Conservation (phyloP, 2,888 invertebrate species). For the Petrophora chlorosata region DNA sequence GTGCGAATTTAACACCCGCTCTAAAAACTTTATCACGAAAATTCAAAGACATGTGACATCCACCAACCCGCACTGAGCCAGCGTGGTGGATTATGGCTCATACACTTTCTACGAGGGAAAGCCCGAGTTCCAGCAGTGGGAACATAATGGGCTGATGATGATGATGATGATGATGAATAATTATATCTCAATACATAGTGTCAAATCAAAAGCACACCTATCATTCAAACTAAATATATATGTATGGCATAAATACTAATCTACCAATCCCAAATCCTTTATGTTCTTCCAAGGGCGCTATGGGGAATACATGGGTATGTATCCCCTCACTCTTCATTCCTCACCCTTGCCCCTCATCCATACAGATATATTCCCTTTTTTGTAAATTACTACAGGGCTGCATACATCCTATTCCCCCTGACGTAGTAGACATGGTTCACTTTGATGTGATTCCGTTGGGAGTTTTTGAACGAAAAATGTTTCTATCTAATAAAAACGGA, state of each 20-base stretch:
- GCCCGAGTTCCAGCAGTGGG: too few species aligned
- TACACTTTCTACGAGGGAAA: too few species aligned
- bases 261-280: constrained; percentile 3
- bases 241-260: constrained; percentile 9
- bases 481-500: neutral
- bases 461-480: neutral
- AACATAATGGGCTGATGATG: too few species aligned
- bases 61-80: too few species aligned
- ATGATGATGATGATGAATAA: too few species aligned
- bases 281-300: constrained; percentile 1
- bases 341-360: constrained; percentile 9
- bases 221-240: neutral
- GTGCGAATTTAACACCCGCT: too few species aligned
- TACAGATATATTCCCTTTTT: constrained; percentile 4
- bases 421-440: neutral
- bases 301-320: constrained; percentile 20
- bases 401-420: constrained; percentile 11
- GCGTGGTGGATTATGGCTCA: too few species aligned
- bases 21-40: too few species aligned
- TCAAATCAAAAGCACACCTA: neutral
- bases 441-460: constrained; percentile 1
- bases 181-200: too few species aligned
- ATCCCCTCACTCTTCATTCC: too few species aligned
- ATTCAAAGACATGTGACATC: too few species aligned
- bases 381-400: constrained; percentile 11